These are phyloP conservation scores for Drepana falcataria DNA, from an alignment of 2,888 invertebrate genomes.

Conservation along the genomic window DNA sequence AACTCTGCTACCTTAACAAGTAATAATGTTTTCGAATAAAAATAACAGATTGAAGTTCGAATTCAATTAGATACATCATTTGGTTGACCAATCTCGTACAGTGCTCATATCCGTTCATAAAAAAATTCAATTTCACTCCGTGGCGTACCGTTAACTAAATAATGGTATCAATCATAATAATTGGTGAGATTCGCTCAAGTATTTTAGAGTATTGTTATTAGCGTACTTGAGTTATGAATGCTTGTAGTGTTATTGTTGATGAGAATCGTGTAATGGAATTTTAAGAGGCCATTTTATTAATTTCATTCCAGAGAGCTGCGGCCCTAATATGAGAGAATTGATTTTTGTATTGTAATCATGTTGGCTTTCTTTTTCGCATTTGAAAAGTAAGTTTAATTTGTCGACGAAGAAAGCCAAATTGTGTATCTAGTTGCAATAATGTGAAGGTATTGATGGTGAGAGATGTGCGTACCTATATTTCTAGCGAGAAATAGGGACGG, in stretches of 20 bases:
- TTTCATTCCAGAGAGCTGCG: conserved; percentile 11
- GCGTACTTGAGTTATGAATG: conserved; percentile 28
- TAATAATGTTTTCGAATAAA: too few species aligned
- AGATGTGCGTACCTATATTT: not conserved
- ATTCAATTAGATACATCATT: conserved; percentile 31
- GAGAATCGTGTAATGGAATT: conserved; percentile 45
- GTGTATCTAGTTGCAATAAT: not conserved
- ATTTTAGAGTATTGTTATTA: conserved; percentile 54
- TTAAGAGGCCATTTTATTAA: conserved; percentile 42
- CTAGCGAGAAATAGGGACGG: not conserved
- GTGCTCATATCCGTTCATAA: conserved; percentile 23
- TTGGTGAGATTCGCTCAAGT: conserved; percentile 43
- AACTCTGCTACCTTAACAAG: too few species aligned
- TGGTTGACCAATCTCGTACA: conserved; percentile 30
- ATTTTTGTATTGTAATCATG: conserved; percentile 7
- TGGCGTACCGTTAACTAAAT: conserved; percentile 59
- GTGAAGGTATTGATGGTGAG: not conserved
- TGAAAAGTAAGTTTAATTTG: conserved; percentile 1
- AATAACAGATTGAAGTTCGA: too few species aligned
- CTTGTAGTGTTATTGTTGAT: conserved; percentile 27
- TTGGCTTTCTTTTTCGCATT: conserved; percentile 1
- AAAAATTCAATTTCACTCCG: conserved; percentile 38
- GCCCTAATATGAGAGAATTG: conserved; percentile 12
- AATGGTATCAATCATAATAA: conserved; percentile 59
- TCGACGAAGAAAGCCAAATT: not conserved